Evolutionary conservation across 2,113 vertebrate species (phyloP), one percentile per base, ranked within the genome.

Genomic region (Eleginops maclovinus): DNA sequence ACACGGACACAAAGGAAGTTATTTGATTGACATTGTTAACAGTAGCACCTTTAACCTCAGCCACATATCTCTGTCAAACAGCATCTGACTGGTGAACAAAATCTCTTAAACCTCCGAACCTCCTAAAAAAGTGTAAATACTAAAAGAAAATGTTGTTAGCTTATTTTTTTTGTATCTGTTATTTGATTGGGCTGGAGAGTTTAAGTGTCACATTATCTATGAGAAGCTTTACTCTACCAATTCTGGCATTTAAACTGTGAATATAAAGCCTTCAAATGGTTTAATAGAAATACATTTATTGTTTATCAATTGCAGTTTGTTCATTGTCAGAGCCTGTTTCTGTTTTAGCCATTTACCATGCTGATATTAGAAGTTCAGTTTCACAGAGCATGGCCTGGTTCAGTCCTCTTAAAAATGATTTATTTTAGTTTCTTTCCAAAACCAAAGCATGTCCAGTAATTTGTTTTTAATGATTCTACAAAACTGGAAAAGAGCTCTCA

Each of bases 21-120:
- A 40, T 79, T 76, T 64, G 6, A 62, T 65, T 17, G 55, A 28
- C 53, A 55, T 47, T 4, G 43, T 70, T 43, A 47, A 65, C 31
- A 62, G 75, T 2, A 22, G 66, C 54, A 61, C 60, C 66, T 75
- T 66, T 78, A 63, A 83, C 65, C 64, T 87, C 47, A 16, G n/a
- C 12, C 47, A 47, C 44, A 73, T 24, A 24, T 14, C 1, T 71
- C 12, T 58, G 65, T 58, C 60, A 41, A 7, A 68, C 28, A 62
- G 44, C 6, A 56, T 36, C 31, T 36, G 31, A 36, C 31, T 36
- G 31, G 44, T n/a, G n/a, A n/a, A n/a, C n/a, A n/a, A n/a, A n/a
- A n/a, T n/a, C n/a, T n/a, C n/a, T n/a, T n/a, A n/a, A n/a, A n/a
- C n/a, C n/a, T n/a, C n/a, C n/a, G n/a, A n/a, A n/a, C n/a, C n/a